phyloP scores from a whole-genome alignment of 2,113 vertebrate species.

The Microtus pennsylvanicus region DNA sequence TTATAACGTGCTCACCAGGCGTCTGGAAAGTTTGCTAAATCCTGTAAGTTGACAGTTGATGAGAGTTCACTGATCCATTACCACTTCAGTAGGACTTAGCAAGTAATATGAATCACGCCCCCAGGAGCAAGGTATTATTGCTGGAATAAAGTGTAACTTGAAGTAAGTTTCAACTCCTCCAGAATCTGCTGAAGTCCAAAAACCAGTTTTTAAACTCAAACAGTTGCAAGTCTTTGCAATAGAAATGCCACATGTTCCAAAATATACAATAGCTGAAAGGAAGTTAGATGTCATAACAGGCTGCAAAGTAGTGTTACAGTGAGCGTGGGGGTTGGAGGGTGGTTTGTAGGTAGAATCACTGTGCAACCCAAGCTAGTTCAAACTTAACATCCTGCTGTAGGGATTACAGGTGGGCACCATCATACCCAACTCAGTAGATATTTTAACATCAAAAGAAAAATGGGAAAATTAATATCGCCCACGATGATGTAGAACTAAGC shows the following conservation, averaged over 20 bases:
- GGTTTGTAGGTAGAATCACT: not conserved
- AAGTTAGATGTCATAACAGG: not conserved
- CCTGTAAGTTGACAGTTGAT: not conserved
- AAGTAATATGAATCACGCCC: not conserved
- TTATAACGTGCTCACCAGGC: not conserved
- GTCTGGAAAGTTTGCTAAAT: not conserved
- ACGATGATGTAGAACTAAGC: not conserved
- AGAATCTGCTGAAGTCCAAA: conserved; percentile 1
- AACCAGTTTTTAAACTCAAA: not conserved
- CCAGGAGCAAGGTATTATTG: not conserved
- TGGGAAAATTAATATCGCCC: not conserved
- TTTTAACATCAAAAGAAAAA: not conserved
- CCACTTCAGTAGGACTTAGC: not conserved
- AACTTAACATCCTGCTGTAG: not conserved
- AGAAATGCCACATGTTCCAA: not conserved
- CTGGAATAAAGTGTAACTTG: not conserved
- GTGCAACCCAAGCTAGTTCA: not conserved
- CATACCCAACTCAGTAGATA: not conserved
- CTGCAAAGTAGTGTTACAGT: not conserved
- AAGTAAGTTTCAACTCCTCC: not conserved
- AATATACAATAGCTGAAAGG: not conserved
- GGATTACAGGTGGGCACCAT: not conserved
- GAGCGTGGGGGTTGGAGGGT: too few species aligned
- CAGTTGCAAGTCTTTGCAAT: not conserved
- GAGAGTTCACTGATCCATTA: not conserved